Evolutionary conservation across 1,140 invertebrate genomes (phyloP).

Genomic region (Kradibia gibbosae): DNA sequence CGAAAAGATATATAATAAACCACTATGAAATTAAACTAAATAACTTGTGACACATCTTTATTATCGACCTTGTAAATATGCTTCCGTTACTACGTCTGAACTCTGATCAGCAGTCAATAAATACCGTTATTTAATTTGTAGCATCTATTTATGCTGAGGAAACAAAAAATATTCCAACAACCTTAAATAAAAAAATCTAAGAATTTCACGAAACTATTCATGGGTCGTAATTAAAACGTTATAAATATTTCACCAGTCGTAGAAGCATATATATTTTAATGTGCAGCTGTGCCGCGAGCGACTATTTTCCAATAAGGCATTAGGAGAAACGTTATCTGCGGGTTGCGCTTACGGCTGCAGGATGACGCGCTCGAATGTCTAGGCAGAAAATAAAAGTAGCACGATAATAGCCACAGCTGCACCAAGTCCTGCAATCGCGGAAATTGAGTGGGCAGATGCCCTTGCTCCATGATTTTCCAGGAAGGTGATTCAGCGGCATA

Average conservation of each 20-base stretch:
- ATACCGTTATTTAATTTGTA: no score
- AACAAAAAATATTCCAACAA: background rate
- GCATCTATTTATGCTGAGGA: no score
- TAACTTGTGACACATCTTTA: no score
- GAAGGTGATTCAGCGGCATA: background rate
- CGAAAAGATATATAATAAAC: no score
- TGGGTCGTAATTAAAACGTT: background rate
- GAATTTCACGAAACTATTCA: background rate
- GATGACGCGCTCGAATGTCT: constrained; percentile 30
- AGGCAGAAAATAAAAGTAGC: background rate
- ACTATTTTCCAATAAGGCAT: background rate
- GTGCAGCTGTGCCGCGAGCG: background rate
- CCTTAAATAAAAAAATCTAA: background rate
- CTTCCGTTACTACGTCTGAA: no score
- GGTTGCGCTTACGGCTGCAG: background rate
- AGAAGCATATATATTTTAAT: background rate
- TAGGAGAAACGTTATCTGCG: background rate
- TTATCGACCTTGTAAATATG: no score
- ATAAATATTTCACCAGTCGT: background rate
- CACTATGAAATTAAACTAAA: no score
- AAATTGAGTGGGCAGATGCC: constrained; percentile 38
- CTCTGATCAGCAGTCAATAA: no score
- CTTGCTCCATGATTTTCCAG: background rate
- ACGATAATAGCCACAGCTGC: constrained; percentile 28
- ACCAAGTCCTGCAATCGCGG: constrained; percentile 24